Evolutionary conservation across 37 sponge, comb jelly and placozoan genomes (phyloP), one percentile per base, ranked within the genome.

Genomic region (Agelas oroides): DNA sequence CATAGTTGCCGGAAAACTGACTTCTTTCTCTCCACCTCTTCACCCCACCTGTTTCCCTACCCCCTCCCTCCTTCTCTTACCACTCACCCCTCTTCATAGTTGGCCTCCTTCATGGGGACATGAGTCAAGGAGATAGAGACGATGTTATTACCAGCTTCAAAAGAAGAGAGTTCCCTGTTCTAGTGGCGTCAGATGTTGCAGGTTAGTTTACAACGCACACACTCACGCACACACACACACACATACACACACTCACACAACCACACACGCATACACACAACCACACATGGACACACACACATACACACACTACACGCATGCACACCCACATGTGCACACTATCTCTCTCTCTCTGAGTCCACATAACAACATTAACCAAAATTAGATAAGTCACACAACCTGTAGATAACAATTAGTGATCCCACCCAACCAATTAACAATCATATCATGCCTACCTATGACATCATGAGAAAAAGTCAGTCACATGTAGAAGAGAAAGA

Each of bases 91-190:
- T 24, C 27, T 35, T 0, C 15, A 34, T 65, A 91, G 93, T 90
- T 72, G 95, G 92, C 1, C 93, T 98, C n/a, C 92, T 98, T 19
- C 99, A 98, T 77, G 99, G 99, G 0, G 99, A 98, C 84, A 98
- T 98, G 96, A 70, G 71, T 25, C 99, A 98, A 61, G 92, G 90
- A 8, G 88, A 86, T 53, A 60, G 99, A 37, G 96, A 98, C 63
- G 65, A 86, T 13, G 86, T 96, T 27, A 94, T 98, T 55, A 75
- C 82, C 24, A 62, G 71, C 40, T 98, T 98, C 89, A 98, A 92
- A 87, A 89, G 88, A 79, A 87, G 89, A 25, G 77, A 84, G 59
- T 90, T 96, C 35, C 90, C 95, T 23, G 80, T 95, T 24, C 53
- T 98, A 3, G 93, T 98, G 57, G 99, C 99, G 18, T 96, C 99